Evolutionary conservation across 2,113 vertebrate genomes (phyloP).

Genomic region (Hyla sarda): DNA sequence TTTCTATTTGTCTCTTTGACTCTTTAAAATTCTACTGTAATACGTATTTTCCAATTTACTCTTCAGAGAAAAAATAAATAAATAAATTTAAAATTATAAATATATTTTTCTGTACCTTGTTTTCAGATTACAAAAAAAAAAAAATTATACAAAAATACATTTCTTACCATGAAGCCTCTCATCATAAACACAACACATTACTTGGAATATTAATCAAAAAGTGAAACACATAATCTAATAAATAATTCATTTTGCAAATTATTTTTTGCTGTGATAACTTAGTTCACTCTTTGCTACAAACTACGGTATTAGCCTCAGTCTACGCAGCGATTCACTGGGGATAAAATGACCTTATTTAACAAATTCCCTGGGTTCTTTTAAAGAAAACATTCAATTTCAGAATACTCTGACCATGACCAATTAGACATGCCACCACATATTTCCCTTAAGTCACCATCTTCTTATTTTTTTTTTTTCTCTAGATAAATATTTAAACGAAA

Average conservation of each 20-base stretch:
- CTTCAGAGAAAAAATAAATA: not conserved
- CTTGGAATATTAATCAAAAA: constrained; percentile 28
- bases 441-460: not conserved
- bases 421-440: constrained; percentile 12
- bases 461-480: not conserved
- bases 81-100: not conserved
- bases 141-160: not conserved
- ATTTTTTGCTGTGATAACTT: constrained; percentile 31
- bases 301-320: constrained; percentile 7
- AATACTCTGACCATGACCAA: constrained; percentile 24
- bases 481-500: constrained; percentile 35
- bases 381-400: constrained; percentile 28
- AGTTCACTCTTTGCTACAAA: constrained; percentile 24
- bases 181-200: not conserved
- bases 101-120: not conserved
- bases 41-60: not conserved
- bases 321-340: constrained; percentile 7
- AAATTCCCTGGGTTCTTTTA: not conserved
- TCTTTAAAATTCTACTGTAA: constrained; percentile 6
- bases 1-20: not conserved
- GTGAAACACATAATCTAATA: constrained; percentile 41
- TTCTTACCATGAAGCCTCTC: not conserved
- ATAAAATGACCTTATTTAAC: constrained; percentile 44
- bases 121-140: not conserved
- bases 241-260: constrained; percentile 50